These are phyloP conservation scores for Hyposoter dolosus DNA, from an alignment of 2,888 invertebrate species.

Conservation along the genomic window DNA sequence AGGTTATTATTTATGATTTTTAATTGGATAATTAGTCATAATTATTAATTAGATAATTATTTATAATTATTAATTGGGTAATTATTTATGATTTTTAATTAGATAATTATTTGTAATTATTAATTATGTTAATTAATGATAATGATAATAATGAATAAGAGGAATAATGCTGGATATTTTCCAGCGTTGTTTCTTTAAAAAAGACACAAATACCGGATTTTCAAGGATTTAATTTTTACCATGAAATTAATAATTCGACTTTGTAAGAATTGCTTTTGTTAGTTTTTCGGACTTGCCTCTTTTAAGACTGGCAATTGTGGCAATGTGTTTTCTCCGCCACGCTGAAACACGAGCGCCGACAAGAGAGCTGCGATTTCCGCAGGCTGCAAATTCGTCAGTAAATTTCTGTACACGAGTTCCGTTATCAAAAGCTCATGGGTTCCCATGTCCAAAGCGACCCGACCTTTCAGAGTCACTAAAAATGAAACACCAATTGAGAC, in stretches of 20 bases:
- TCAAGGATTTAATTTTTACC: not conserved
- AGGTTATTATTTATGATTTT: too few relatives aligned
- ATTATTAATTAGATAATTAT: too few relatives aligned
- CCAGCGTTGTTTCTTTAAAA: not conserved
- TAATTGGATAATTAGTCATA: too few relatives aligned
- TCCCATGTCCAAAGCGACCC: conserved; percentile 95
- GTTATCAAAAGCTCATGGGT: conserved; percentile 96
- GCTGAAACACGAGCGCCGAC: conserved; percentile 97
- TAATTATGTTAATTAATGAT: too few relatives aligned
- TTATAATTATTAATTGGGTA: too few relatives aligned
- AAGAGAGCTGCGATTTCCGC: conserved; percentile 97
- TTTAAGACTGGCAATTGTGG: conserved; percentile 86
- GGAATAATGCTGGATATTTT: not conserved
- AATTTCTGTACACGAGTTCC: conserved; percentile 96
- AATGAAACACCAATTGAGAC: conserved; percentile 65
- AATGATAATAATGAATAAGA: not conserved
- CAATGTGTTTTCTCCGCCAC: conserved; percentile 87
- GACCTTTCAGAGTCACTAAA: conserved; percentile 91
- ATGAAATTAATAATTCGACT: not conserved
- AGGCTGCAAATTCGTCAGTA: conserved; percentile 93
- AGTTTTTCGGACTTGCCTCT: conserved; percentile 82
- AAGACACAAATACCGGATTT: not conserved
- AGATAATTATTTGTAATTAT: too few relatives aligned
- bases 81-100: too few relatives aligned
- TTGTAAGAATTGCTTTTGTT: not conserved